A percentile compares a stretch with the other conserved stretches of the same genome.
Conservation (phyloP, 2,888 invertebrate genomes). For the Macrophya alboannulata region DNA sequence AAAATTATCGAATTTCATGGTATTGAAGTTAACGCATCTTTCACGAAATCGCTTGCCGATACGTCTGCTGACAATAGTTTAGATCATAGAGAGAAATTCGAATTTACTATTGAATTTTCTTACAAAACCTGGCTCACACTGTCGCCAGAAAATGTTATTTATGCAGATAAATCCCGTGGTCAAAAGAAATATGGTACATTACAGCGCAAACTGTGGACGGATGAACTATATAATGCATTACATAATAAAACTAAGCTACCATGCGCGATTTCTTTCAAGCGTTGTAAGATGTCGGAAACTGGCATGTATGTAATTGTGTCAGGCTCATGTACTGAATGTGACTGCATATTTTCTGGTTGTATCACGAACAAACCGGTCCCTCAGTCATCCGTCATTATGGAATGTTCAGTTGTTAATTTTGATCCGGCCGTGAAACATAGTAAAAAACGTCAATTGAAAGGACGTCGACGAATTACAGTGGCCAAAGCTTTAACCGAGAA, state of each 20-base stretch:
- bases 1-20: conserved; percentile 13
- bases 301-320: conserved; percentile 28
- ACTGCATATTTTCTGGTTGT: conserved; percentile 32
- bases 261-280: conserved; percentile 20
- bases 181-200: conserved; percentile 20
- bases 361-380: conserved; percentile 22
- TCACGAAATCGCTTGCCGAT: background rate
- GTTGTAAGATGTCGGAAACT: conserved; percentile 31
- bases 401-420: conserved; percentile 30
- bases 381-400: conserved; percentile 21
- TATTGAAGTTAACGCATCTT: background rate
- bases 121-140: conserved; percentile 20
- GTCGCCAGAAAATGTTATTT: conserved; percentile 29
- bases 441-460: conserved; percentile 42
- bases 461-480: conserved; percentile 13
- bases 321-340: conserved; percentile 48
- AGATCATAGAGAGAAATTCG: background rate
- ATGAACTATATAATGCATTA: conserved; percentile 23
- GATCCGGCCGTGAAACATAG: conserved; percentile 23
- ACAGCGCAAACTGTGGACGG: conserved; percentile 23
- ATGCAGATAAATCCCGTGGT: conserved; percentile 37
- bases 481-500: conserved; percentile 26
- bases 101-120: background rate
- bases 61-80: conserved; percentile 16
- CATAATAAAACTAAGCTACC: conserved; percentile 40